These are phyloP conservation scores for Alfaro cultratus DNA, from an alignment of 2,797 vertebrate species.

Conservation along the genomic window DNA sequence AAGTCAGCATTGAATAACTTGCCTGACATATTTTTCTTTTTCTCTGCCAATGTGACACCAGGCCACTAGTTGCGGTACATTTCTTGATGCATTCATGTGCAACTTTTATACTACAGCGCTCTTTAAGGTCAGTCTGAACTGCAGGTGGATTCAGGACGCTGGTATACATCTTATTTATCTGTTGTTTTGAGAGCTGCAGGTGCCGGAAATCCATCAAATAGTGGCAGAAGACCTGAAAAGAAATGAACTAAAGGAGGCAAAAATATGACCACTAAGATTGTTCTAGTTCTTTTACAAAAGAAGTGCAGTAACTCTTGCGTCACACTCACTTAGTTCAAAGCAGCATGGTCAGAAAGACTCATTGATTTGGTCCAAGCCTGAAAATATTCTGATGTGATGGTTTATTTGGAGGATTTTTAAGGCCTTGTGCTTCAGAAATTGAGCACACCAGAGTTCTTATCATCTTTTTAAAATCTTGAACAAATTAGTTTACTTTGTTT, in stretches of 20 bases:
- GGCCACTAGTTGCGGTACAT: background rate
- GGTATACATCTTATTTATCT: background rate
- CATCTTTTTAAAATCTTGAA: background rate
- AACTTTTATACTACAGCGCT: background rate
- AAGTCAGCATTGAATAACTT: background rate
- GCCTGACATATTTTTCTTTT: background rate
- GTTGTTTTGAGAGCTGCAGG: background rate
- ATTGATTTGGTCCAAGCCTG: background rate
- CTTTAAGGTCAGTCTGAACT: background rate
- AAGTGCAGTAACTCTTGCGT: background rate
- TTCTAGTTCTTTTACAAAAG: background rate
- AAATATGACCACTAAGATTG: background rate
- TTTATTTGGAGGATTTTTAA: background rate
- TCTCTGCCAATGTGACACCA: background rate
- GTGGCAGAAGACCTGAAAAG: background rate
- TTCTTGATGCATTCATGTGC: background rate
- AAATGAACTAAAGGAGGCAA: background rate
- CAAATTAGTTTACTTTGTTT: conserved; percentile 8
- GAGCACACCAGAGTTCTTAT: background rate
- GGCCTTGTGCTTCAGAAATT: background rate
- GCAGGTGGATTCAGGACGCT: background rate
- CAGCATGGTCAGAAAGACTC: background rate
- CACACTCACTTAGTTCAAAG: background rate
- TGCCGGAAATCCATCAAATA: background rate
- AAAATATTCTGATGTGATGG: background rate